Evolutionary conservation across 1,140 invertebrate species (phyloP), one percentile per base, ranked within the genome.

Genomic region (Leptopilina boulardi): DNA sequence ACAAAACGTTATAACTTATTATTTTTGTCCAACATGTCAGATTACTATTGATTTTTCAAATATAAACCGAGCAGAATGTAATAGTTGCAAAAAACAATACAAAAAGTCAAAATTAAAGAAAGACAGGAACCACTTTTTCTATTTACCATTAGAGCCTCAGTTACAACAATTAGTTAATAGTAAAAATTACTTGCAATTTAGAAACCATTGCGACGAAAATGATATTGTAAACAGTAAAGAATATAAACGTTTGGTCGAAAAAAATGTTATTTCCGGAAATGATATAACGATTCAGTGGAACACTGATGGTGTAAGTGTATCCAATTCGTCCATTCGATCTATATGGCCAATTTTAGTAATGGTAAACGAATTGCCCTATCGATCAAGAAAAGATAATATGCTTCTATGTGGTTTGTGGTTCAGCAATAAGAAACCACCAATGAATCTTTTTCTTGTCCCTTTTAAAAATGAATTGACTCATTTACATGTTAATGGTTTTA

Each of bases 381-480:
- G 59, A 0, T 21, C 75, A 34, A 72, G 79, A 74, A 75, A 73
- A 73, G 23, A 80, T n/a, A 80, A 80, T 71, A 34, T 80, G 30
- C 72, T 80, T 23, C 19, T 77, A 19, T 74, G 66, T 66, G 75
- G 73, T 59, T 23, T 80, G 34, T 80, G 75, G 79, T 80, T 71
- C 18, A 70, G 74, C 19, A 30, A n/a, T n/a, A 42, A 59, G 10
- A 44, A 54, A 44, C 73, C 59, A 15, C 15, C 71, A 30, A 70
- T 77, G 51, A 75, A 72, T 9, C 51, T 77, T 56, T 77, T 77
- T 73, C 66, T 77, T 23, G 3, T 15, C 30, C 71, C 54, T 10
- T 26, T 78, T 13, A 21, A 59, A 3, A 9, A 42, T n/a, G 77
- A 78, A 51, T n/a, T 78, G 0, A 15, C 0, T 15, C 5, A 56